phyloP scores from a whole-genome alignment of 2,113 vertebrate genomes.

The Hyla sarda region DNA sequence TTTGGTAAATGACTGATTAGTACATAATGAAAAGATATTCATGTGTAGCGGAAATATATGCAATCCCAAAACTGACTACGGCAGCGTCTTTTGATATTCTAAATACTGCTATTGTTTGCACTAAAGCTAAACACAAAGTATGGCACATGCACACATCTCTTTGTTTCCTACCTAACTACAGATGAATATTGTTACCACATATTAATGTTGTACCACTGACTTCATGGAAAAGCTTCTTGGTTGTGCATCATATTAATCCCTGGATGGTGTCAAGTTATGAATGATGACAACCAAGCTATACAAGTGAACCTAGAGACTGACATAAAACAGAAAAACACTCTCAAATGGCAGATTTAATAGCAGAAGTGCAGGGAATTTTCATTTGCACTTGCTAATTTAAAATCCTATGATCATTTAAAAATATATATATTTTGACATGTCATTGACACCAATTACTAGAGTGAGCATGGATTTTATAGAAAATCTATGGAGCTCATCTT shows the following conservation, averaged over 20 bases:
- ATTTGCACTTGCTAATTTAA: too few species aligned
- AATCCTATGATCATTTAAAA: too few species aligned
- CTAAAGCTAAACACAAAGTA: conserved; percentile 39
- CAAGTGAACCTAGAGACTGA: background rate
- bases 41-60: conserved; percentile 57
- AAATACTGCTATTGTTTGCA: conserved; percentile 51
- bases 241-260: background rate
- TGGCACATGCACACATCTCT: conserved; percentile 20
- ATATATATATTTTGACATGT: too few species aligned
- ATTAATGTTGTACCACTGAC: conserved; percentile 34
- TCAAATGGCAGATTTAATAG: too few species aligned
- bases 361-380: too few species aligned
- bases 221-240: conserved; percentile 7
- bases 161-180: background rate
- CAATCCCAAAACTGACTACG: conserved; percentile 42
- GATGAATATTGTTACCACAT: conserved; percentile 28
- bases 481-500: too few species aligned
- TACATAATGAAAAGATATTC: conserved; percentile 56
- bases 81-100: conserved; percentile 53
- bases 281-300: background rate
- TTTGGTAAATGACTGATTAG: conserved; percentile 59
- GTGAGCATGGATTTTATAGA: too few species aligned
- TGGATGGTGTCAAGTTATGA: background rate
- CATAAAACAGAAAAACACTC: too few species aligned
- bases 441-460: too few species aligned